These are phyloP conservation scores for Sclerodermus sp. DNA, from an alignment of 2,888 invertebrate species.

Conservation along the genomic window DNA sequence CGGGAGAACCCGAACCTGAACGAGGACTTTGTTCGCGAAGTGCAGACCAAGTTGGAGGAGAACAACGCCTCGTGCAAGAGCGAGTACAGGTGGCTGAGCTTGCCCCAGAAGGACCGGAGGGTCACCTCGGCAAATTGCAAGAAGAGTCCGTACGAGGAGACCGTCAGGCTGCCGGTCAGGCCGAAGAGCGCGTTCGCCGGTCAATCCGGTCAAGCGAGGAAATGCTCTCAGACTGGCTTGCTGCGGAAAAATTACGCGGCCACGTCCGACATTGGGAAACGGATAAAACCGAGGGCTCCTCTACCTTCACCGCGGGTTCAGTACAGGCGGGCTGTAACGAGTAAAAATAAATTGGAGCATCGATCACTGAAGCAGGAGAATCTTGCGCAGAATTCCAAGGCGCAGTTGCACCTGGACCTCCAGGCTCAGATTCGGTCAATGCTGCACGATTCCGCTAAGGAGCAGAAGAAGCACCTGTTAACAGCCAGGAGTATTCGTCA, in stretches of 20 bases:
- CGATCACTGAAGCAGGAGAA: conserved; percentile 3
- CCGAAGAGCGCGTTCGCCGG: conserved; percentile 30
- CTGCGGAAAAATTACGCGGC: too few species aligned
- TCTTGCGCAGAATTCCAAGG: conserved; percentile 11
- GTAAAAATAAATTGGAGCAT: too few species aligned
- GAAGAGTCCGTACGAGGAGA: conserved; percentile 11
- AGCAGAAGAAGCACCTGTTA: neutral
- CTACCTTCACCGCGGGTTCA: too few species aligned
- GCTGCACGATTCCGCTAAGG: neutral
- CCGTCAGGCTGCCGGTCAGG: conserved; percentile 9
- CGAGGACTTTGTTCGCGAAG: conserved; percentile 59
- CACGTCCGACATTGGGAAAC: too few species aligned
- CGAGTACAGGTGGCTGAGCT: conserved; percentile 44
- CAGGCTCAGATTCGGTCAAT: conserved; percentile 35
- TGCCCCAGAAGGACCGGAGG: conserved; percentile 32
- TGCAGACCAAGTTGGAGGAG: conserved; percentile 37
- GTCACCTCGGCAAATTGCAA: conserved; percentile 30
- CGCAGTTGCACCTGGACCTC: conserved; percentile 43
- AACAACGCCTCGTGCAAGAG: conserved; percentile 27
- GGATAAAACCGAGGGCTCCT: too few species aligned
- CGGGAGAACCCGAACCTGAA: conserved; percentile 64
- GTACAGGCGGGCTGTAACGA: too few species aligned
- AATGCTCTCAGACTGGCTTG: conserved; percentile 21
- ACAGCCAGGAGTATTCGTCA: too few species aligned
- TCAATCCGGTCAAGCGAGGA: conserved; percentile 21